A percentile compares a stretch with the other conserved stretches of the same genome.
These are phyloP conservation scores for Hyles lineata DNA, from an alignment of 2,888 invertebrate species.

Conservation along the genomic window DNA sequence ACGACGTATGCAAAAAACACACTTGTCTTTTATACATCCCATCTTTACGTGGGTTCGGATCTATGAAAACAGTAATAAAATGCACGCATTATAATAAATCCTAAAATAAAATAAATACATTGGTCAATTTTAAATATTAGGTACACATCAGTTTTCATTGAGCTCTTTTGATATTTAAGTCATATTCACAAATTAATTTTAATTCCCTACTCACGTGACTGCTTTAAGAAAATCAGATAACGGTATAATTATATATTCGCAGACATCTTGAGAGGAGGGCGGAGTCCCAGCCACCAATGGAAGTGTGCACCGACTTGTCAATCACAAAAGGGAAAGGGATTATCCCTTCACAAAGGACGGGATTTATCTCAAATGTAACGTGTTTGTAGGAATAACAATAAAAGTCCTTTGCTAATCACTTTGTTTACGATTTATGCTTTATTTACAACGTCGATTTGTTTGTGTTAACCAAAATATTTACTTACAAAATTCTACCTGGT, in stretches of 20 bases:
- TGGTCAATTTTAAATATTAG: no score
- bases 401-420: slow-evolving; percentile 52
- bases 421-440: slow-evolving; percentile 60
- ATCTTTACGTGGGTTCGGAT: no score
- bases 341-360: slow-evolving; percentile 42
- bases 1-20: no score
- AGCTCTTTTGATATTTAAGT: background rate
- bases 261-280: slow-evolving; percentile 36
- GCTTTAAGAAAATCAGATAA: background rate
- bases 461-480: slow-evolving; percentile 1
- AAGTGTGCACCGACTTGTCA: slow-evolving; percentile 63
- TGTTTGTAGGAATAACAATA: slow-evolving; percentile 39
- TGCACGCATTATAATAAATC: no score
- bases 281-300: slow-evolving; percentile 52
- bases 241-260: background rate
- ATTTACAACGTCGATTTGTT: slow-evolving; percentile 30
- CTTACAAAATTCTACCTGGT: background rate
- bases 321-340: slow-evolving; percentile 60
- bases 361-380: slow-evolving; percentile 36
- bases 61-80: no score
- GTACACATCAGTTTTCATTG: no score
- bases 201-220: background rate
- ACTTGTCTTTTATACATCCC: no score
- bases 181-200: background rate
- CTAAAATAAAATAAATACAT: no score